Evolutionary conservation across 37 sponge, comb jelly and placozoan species (phyloP).

Genomic region (Bolinopsis microptera): DNA sequence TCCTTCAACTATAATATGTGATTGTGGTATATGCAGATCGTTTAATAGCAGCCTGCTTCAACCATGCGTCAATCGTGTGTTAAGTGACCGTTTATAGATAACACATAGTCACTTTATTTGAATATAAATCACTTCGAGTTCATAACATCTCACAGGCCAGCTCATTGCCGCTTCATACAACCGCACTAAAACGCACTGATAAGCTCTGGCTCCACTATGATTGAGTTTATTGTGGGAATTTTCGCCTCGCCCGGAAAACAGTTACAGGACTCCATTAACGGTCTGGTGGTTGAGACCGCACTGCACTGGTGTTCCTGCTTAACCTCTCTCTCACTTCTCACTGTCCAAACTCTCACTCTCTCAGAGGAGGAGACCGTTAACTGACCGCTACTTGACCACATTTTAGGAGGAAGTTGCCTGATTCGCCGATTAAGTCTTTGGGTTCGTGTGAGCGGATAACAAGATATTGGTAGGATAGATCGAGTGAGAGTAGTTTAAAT

Average conservation of each 20-base stretch:
- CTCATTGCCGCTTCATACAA: too few relatives aligned
- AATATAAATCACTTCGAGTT: too few relatives aligned
- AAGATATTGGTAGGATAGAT: background rate
- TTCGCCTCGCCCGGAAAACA: background rate
- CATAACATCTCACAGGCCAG: too few relatives aligned
- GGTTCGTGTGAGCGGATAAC: background rate
- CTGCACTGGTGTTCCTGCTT: background rate
- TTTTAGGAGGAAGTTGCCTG: background rate
- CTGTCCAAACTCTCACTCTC: too few relatives aligned
- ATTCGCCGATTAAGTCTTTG: background rate
- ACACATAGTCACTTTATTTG: too few relatives aligned
- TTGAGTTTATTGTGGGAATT: background rate
- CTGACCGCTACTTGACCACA: background rate
- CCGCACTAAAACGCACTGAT: too few relatives aligned
- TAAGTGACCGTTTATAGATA: too few relatives aligned
- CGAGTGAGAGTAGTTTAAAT: background rate
- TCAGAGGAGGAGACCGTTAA: background rate
- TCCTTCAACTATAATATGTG: too few relatives aligned
- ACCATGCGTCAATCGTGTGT: too few relatives aligned
- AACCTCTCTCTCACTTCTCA: background rate
- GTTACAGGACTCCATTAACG: background rate
- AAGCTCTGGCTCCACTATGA: background rate
- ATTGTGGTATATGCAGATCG: too few relatives aligned
- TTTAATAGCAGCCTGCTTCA: too few relatives aligned
- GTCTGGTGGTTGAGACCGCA: background rate